phyloP scores from a whole-genome alignment of 1,140 invertebrate species.

The Phymorhynchus buccinoides region DNA sequence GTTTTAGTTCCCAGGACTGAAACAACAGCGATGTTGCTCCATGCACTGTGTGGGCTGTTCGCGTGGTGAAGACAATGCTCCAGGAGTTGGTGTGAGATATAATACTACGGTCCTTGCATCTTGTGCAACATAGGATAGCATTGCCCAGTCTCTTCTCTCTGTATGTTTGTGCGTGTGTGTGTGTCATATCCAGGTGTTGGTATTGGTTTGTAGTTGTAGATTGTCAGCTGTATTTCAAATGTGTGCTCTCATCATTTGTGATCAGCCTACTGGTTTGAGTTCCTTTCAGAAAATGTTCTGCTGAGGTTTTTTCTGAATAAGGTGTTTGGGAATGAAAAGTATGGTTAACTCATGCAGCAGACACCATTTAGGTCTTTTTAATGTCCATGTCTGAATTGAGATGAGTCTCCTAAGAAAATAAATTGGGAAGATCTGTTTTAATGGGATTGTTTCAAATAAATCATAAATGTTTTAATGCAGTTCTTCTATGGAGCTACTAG shows the following conservation, averaged over 20 bases:
- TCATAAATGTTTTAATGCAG: no score
- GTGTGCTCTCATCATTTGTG: not conserved
- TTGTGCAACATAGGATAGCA: not conserved
- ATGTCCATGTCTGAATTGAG: no score
- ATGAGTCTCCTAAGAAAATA: no score
- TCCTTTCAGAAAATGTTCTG: not conserved
- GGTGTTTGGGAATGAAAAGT: not conserved
- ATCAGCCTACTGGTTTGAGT: not conserved
- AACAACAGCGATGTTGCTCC: not conserved
- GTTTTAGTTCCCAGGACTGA: constrained; percentile 24
- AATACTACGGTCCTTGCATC: not conserved
- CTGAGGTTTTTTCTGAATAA: not conserved
- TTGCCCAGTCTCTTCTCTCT: not conserved
- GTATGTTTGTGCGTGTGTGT: no score
- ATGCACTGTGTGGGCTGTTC: not conserved
- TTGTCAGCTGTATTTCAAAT: not conserved
- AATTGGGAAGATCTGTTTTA: no score
- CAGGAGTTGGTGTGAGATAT: constrained; percentile 1
- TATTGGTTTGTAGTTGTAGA: not conserved
- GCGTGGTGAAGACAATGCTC: not conserved
- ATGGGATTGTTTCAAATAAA: no score
- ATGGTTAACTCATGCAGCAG: no score
- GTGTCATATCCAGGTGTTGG: not conserved
- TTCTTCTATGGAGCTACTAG: no score
- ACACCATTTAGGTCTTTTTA: no score